phyloP scores from a whole-genome alignment of 2,888 invertebrate genomes.

The Carpatolechia fugitivella region DNA sequence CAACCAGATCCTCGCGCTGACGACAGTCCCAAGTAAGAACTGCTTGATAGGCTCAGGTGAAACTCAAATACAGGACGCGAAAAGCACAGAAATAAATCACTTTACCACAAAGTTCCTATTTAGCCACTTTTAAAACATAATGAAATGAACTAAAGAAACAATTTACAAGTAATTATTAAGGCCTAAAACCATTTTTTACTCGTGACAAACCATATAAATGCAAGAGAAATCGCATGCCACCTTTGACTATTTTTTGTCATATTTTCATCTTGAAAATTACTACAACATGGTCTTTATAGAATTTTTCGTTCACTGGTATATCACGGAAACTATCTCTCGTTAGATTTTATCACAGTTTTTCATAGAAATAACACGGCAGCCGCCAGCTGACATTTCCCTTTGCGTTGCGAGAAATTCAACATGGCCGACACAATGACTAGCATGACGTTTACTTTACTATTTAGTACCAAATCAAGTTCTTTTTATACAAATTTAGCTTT shows the following conservation, averaged over 20 bases:
- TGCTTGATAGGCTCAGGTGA: constrained; percentile 52
- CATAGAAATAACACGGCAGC: constrained; percentile 62
- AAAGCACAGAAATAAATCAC: constrained; percentile 49
- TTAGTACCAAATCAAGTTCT: constrained; percentile 37
- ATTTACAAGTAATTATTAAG: constrained; percentile 52
- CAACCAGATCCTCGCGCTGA: constrained; percentile 39
- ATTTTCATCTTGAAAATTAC: constrained; percentile 56
- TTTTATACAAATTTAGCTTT: constrained; percentile 9
- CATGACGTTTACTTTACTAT: constrained; percentile 61
- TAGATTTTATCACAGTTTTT: constrained; percentile 58
- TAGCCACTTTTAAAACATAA: constrained; percentile 59
- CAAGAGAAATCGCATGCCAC: constrained; percentile 75
- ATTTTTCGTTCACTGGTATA: constrained; percentile 37
- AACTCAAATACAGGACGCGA: constrained; percentile 37
- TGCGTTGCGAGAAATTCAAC: constrained; percentile 78
- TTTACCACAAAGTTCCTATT: constrained; percentile 50
- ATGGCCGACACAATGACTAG: constrained; percentile 72
- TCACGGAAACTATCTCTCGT: constrained; percentile 44
- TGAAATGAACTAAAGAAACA: constrained; percentile 54
- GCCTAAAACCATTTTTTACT: constrained; percentile 64
- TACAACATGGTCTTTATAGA: constrained; percentile 36
- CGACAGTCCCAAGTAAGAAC: constrained; percentile 40
- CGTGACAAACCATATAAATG: constrained; percentile 75
- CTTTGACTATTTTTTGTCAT: constrained; percentile 66
- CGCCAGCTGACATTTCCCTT: constrained; percentile 79